These are phyloP conservation scores for Caenorhabditis sp. DNA, from an alignment of 2,888 invertebrate species.

Conservation along the genomic window DNA sequence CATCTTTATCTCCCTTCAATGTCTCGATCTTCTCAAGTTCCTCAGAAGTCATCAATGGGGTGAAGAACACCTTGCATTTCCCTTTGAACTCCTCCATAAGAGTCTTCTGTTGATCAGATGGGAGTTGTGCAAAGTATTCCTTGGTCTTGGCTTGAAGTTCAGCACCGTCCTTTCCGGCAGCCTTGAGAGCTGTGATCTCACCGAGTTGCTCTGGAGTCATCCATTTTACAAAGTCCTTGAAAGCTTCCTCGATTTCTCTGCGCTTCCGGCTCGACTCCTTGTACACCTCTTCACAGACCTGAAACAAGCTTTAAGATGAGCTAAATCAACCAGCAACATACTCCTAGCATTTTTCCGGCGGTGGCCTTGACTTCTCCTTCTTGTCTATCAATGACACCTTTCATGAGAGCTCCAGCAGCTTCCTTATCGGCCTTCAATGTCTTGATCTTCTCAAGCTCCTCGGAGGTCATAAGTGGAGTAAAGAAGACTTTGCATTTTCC, in stretches of 20 bases:
- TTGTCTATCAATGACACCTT: constrained; percentile 61
- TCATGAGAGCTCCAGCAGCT: constrained; percentile 50
- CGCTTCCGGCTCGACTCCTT: constrained; percentile 41
- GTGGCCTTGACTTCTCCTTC: constrained; percentile 56
- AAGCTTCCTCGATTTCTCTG: constrained; percentile 50
- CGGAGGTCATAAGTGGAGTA: constrained; percentile 54
- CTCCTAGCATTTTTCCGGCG: constrained; percentile 64
- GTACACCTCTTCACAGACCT: constrained; percentile 50
- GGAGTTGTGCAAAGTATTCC: constrained; percentile 68
- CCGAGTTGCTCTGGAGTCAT: constrained; percentile 53
- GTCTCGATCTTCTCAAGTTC: constrained; percentile 62
- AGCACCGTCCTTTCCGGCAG: constrained; percentile 65
- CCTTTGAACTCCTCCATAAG: constrained; percentile 66
- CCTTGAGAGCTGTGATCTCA: constrained; percentile 45
- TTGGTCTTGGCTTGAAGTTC: constrained; percentile 73
- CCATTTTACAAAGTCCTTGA: constrained; percentile 62
- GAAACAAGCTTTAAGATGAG: neutral
- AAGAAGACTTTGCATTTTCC: constrained; percentile 70
- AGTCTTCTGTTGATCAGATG: constrained; percentile 57
- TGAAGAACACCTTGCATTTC: constrained; percentile 69
- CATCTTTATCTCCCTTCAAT: constrained; percentile 48
- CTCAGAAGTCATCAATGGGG: constrained; percentile 56
- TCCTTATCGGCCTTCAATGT: constrained; percentile 40
- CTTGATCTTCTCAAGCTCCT: constrained; percentile 60
- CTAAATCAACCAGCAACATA: neutral